phyloP scores from a whole-genome alignment of 2,113 vertebrate species.

The Carassius carassius region DNA sequence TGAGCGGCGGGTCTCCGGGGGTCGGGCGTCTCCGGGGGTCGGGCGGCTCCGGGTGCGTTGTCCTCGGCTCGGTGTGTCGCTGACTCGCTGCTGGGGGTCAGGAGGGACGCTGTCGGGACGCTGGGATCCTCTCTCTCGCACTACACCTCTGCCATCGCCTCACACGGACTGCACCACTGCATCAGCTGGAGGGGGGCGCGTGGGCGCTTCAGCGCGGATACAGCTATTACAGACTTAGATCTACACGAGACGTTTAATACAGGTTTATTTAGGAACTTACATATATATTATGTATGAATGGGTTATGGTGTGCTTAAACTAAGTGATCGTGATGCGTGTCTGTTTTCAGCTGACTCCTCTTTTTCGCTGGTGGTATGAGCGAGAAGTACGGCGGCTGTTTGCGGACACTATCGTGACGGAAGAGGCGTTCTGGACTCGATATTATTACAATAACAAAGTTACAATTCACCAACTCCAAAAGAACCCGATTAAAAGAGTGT shows the following conservation, averaged over 20 bases:
- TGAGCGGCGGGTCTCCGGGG: constrained; percentile 5
- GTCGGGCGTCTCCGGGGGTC: constrained; percentile 11
- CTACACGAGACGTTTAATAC: not conserved
- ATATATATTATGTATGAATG: not conserved
- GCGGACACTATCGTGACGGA: constrained; percentile 23
- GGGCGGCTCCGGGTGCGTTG: constrained; percentile 48
- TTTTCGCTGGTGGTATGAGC: not conserved
- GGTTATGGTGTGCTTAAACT: fast-evolving
- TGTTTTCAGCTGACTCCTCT: not conserved
- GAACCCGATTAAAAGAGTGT: too few relatives aligned
- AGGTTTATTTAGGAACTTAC: fast-evolving
- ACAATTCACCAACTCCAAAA: too few relatives aligned
- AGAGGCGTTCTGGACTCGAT: not conserved
- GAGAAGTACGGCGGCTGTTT: not conserved
- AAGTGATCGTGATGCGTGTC: too few relatives aligned
- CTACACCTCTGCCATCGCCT: constrained; percentile 71
- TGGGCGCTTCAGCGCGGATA: too few relatives aligned
- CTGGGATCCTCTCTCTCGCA: constrained; percentile 71
- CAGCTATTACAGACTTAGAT: too few relatives aligned
- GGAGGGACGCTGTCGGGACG: constrained; percentile 76
- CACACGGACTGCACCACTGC: constrained; percentile 64
- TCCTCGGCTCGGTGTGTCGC: constrained; percentile 68
- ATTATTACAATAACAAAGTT: too few relatives aligned
- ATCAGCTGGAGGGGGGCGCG: constrained; percentile 51
- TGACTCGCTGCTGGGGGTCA: constrained; percentile 64